phyloP scores from a whole-genome alignment of 2,888 invertebrate genomes.

The Vanessa cardui region DNA sequence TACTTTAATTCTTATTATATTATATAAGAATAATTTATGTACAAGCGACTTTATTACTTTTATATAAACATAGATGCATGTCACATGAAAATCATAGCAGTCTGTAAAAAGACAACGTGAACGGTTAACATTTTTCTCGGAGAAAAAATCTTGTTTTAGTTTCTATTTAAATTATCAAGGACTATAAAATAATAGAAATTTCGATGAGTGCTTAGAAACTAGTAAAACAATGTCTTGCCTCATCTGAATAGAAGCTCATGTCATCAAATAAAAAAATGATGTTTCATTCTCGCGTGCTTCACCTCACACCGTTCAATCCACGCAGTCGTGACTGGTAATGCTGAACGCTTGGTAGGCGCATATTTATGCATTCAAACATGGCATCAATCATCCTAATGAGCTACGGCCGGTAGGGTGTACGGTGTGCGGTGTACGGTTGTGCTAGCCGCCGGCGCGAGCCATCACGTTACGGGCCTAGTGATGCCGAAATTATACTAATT shows the following conservation, averaged over 20 bases:
- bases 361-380: constrained; percentile 75
- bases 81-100: neutral
- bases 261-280: constrained; percentile 19
- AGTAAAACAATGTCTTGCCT: neutral
- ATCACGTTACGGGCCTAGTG: constrained; percentile 60
- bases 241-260: neutral
- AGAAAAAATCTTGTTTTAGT: too few relatives aligned
- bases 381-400: constrained; percentile 82
- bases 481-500: constrained; percentile 23
- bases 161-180: too few relatives aligned
- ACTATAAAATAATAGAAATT: neutral
- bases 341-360: constrained; percentile 60
- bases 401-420: constrained; percentile 54
- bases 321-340: constrained; percentile 62
- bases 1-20: neutral
- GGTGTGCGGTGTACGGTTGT: constrained; percentile 43
- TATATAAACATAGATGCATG: neutral
- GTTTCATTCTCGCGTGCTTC: constrained; percentile 20
- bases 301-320: constrained; percentile 54
- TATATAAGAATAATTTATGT: neutral
- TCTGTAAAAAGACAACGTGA: neutral
- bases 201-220: neutral
- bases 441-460: constrained; percentile 50
- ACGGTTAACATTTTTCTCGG: too few relatives aligned
- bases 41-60: neutral